phyloP scores from a whole-genome alignment of 2,797 vertebrate species.

The Cirrhinus mrigala region DNA sequence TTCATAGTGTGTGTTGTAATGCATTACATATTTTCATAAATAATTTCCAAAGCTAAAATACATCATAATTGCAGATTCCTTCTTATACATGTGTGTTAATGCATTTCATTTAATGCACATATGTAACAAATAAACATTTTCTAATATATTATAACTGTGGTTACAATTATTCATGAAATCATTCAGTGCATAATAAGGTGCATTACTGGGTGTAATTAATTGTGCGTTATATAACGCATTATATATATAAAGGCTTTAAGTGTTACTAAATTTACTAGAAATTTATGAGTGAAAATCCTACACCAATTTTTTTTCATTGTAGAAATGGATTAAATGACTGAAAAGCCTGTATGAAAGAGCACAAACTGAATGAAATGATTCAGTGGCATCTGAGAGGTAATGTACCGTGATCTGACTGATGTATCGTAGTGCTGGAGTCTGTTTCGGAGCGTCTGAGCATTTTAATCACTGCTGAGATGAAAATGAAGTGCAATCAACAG shows the following conservation, averaged over 20 bases:
- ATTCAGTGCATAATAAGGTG: neutral
- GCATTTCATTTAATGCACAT: neutral
- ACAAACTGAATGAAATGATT: neutral
- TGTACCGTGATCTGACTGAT: neutral
- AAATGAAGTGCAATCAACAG: neutral
- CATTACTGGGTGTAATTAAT: neutral
- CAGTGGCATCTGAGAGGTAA: neutral
- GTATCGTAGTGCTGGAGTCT: neutral
- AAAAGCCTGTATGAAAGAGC: neutral
- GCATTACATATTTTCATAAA: neutral
- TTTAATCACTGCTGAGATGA: neutral
- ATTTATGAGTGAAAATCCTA: neutral
- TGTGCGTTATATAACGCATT: neutral
- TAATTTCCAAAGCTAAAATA: neutral
- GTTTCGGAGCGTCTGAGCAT: neutral
- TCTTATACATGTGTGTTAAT: neutral
- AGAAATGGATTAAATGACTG: neutral
- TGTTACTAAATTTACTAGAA: neutral
- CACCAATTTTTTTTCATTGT: neutral
- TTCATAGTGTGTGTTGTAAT: neutral
- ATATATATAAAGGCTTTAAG: neutral
- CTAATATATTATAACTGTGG: neutral
- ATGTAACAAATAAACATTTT: neutral
- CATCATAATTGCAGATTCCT: neutral
- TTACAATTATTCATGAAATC: neutral